Evolutionary conservation across 2,888 invertebrate genomes (phyloP).

Genomic region (Mayetiola destructor): DNA sequence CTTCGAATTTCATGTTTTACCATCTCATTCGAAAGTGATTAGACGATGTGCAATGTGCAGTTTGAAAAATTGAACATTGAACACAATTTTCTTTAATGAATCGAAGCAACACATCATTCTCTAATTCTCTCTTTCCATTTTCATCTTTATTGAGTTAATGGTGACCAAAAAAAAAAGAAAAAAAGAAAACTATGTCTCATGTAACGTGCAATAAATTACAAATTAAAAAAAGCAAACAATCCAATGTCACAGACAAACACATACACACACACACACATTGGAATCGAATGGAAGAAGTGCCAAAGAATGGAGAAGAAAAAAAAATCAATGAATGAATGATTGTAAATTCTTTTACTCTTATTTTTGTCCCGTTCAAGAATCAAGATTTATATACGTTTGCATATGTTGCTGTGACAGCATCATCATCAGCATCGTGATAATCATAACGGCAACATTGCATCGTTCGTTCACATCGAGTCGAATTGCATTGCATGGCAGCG

Average conservation of each 20-base stretch:
- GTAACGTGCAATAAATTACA: conserved; percentile 12
- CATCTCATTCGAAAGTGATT: too few species aligned
- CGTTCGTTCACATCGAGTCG: too few species aligned
- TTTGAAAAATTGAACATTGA: too few species aligned
- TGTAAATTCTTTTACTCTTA: not conserved
- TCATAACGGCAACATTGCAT: not conserved
- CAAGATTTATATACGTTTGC: conserved; percentile 10
- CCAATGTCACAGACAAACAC: not conserved
- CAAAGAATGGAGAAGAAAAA: too few species aligned
- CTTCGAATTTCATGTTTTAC: too few species aligned
- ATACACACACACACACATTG: not conserved
- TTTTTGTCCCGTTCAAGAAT: conserved; percentile 5
- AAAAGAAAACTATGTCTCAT: not conserved
- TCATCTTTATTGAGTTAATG: too few species aligned
- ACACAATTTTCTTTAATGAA: too few species aligned
- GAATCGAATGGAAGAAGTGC: too few species aligned
- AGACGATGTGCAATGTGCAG: too few species aligned
- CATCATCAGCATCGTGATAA: not conserved
- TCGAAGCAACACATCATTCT: too few species aligned
- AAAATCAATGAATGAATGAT: not conserved
- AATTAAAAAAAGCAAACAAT: conserved; percentile 11
- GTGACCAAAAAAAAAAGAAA: not conserved
- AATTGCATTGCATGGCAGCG: not conserved
- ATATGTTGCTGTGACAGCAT: not conserved
- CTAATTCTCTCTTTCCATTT: too few species aligned